These are phyloP conservation scores for Ceyx cyanopectus DNA, from an alignment of 2,113 vertebrate species.

Conservation along the genomic window DNA sequence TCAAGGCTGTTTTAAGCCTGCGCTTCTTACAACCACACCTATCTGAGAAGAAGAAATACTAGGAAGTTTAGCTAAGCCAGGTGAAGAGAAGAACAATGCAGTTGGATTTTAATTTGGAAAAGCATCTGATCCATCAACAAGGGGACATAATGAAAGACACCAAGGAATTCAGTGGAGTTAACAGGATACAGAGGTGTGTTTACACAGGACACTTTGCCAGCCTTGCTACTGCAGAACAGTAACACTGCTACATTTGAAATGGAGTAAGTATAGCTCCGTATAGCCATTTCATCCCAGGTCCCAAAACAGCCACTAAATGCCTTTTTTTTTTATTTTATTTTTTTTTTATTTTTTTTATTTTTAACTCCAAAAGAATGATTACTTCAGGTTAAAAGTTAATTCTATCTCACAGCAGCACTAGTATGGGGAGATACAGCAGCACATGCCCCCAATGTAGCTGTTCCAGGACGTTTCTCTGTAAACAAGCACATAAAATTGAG, in stretches of 20 bases:
- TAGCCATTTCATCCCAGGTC: neutral
- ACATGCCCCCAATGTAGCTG: rapidly evolving
- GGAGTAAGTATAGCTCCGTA: neutral
- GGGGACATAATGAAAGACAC: neutral
- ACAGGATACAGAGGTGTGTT: neutral
- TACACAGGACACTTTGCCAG: neutral
- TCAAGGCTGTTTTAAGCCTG: conserved; percentile 39
- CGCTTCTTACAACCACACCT: neutral
- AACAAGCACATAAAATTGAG: neutral
- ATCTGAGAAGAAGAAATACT: neutral
- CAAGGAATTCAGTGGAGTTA: neutral
- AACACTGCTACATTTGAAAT: neutral
- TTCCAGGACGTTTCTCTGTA: neutral
- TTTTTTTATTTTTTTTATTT: conserved; percentile 5
- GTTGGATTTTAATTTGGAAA: neutral
- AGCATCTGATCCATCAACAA: neutral
- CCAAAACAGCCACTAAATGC: neutral
- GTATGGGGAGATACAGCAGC: neutral
- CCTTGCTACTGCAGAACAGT: neutral
- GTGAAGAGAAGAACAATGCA: neutral
- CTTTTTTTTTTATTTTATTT: neutral
- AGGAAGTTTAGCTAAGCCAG: neutral
- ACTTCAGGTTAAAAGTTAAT: neutral
- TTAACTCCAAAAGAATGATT: neutral
- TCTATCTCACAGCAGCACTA: neutral